phyloP scores from a whole-genome alignment of 1,140 invertebrate genomes.

The Eriocheir sinensis region DNA sequence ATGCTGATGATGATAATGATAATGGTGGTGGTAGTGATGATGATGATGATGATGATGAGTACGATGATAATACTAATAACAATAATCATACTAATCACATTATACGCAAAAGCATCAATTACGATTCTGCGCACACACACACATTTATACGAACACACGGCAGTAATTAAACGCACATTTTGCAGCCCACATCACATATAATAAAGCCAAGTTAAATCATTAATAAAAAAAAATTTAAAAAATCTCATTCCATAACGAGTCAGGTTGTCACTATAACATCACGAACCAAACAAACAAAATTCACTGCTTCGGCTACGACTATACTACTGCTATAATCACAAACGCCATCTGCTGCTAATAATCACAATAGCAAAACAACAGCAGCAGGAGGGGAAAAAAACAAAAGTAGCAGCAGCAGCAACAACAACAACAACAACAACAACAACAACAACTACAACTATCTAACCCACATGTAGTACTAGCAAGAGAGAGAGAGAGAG shows the following conservation, averaged over 20 bases:
- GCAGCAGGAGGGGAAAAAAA: neutral
- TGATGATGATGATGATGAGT: neutral
- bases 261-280: neutral
- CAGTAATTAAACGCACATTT: neutral
- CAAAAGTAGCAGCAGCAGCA: neutral
- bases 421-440: neutral
- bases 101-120: too few species aligned
- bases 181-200: neutral
- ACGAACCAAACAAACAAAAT: too few species aligned
- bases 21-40: too few species aligned
- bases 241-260: neutral
- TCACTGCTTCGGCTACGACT: too few species aligned
- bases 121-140: too few species aligned
- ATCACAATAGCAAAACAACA: too few species aligned
- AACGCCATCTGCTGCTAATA: too few species aligned
- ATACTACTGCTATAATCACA: too few species aligned
- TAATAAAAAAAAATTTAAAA: too few species aligned
- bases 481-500: slow-evolving; percentile 13
- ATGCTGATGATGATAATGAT: too few species aligned
- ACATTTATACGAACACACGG: neutral
- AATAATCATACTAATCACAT: neutral
- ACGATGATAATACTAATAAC: neutral
- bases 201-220: neutral
- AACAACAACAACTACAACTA: too few species aligned
- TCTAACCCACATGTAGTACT: too few species aligned